Percentiles rank a stretch among this genome's conserved stretches.
Conservation (phyloP, 2,797 vertebrate species). For the Semaprochilodus insignis region DNA sequence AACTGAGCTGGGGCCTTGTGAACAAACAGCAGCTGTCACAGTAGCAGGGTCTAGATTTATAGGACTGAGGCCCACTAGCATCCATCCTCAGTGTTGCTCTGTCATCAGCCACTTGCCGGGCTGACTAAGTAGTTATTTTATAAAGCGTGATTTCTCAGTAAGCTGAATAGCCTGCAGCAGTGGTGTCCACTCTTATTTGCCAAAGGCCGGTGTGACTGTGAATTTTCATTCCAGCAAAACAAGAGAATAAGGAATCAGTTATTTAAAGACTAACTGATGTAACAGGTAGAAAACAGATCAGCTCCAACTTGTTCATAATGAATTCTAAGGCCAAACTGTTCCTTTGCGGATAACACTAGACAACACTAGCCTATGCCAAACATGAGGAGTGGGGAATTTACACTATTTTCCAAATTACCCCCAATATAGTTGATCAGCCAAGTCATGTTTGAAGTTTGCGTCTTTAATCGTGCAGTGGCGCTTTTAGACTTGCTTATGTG, state of each 20-base stretch:
- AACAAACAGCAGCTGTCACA: constrained; percentile 41
- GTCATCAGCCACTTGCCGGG: neutral
- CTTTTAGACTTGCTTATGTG: no score
- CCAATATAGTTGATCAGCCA: neutral
- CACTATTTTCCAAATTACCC: neutral
- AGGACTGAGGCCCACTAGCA: constrained; percentile 7
- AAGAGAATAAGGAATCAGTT: no score
- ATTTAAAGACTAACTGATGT: no score
- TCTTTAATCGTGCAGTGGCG: neutral
- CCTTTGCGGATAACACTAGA: no score
- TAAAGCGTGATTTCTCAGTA: neutral
- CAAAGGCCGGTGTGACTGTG: no score
- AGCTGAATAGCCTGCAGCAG: neutral
- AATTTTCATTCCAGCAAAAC: no score
- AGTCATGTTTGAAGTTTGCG: neutral
- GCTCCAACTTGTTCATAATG: no score
- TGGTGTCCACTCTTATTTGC: no score
- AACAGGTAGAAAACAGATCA: no score
- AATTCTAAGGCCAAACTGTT: no score
- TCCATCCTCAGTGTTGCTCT: constrained; percentile 3
- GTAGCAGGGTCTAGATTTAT: constrained; percentile 42
- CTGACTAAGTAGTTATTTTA: neutral
- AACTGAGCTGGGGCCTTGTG: constrained; percentile 1
- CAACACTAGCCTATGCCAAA: neutral
- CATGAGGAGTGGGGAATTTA: neutral